These are phyloP conservation scores for Chanos chanos DNA, from an alignment of 2,797 vertebrate species.

Conservation along the genomic window DNA sequence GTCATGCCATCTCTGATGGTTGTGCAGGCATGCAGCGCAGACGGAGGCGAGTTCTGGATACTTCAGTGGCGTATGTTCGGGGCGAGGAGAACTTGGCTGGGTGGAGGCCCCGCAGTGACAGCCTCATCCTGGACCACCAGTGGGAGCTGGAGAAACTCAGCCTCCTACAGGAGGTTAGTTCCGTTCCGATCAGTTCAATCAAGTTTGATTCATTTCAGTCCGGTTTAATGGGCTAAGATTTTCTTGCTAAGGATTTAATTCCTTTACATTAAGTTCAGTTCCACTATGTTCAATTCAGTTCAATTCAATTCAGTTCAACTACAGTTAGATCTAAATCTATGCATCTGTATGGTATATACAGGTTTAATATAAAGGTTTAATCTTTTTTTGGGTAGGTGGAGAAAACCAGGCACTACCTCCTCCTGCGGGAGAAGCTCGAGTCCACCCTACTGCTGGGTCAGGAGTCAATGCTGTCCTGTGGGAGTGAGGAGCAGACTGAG, in stretches of 20 bases:
- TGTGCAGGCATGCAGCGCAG: conserved; percentile 82
- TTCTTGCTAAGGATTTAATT: no score
- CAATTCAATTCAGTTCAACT: neutral
- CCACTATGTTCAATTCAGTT: neutral
- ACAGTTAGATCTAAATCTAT: neutral
- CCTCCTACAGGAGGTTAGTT: conserved; percentile 79
- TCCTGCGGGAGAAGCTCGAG: conserved; percentile 92
- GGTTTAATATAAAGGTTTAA: neutral
- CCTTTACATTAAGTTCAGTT: no score
- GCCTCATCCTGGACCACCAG: conserved; percentile 87
- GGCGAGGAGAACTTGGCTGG: conserved; percentile 89
- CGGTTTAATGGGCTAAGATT: no score
- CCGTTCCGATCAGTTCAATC: neutral
- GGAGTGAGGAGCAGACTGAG: conserved; percentile 78
- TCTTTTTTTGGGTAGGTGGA: conserved; percentile 77
- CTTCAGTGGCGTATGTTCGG: conserved; percentile 82
- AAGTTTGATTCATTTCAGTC: neutral
- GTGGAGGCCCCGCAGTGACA: conserved; percentile 86
- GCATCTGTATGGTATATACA: neutral
- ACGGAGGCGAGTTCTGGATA: conserved; percentile 82
- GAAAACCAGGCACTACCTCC: conserved; percentile 92
- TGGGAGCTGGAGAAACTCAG: conserved; percentile 90
- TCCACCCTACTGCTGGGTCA: conserved; percentile 77
- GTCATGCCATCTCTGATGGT: conserved; percentile 15
- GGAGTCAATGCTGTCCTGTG: conserved; percentile 74